Base-by-base conservation (phyloP, 2,797 vertebrate genomes). In the Somateria mollissima region DNA sequence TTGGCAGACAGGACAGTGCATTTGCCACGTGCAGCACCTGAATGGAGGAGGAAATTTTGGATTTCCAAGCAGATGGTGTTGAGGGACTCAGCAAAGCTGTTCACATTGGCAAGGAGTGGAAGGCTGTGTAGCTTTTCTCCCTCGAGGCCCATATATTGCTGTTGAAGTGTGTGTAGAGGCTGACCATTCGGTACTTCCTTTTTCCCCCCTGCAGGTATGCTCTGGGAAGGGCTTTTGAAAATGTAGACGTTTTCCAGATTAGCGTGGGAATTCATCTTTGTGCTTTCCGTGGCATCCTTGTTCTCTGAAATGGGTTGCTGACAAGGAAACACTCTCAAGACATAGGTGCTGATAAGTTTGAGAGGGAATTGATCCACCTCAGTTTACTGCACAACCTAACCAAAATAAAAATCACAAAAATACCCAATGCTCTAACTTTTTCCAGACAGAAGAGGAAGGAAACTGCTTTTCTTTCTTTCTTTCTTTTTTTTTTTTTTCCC, bases 11-110 rank as follows among this genome's bases (percentile, higher is more conserved):
- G 92, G 94, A 92, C 94, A 83, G 72, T 56, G 89, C 86, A 18
- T 94, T 92, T 94, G 94, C 90, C 92, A 96, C 81, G 75, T 97
- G 94, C 91, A 94, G 91, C 92, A 94, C 96, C 94, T 97, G 90
- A 96, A 94, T 86, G 91, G 92, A 97, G 90, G 95, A 97, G 95
- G 94, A 92, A 83, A 93, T 93, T 93, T 96, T 96, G 94, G 94
- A 41, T 94, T 96, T 95, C 78, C 86, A 96, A 91, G 87, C 96
- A 94, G 94, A 92, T 95, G 95, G 94, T 85, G 94, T 94, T 90
- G 94, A 95, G 95, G 95, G 95, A 95, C 93, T 97, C 94, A 5
- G 94, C 90, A 96, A 94, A 96, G 91, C 91, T 96, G 95, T 92
- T 97, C 93, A 24, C 86, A 37, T 85, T 96, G 94, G 96, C 95